Evolutionary conservation across 1,140 invertebrate genomes (phyloP), one percentile per base, ranked within the genome.

Genomic region (Homalodisca vitripennis): DNA sequence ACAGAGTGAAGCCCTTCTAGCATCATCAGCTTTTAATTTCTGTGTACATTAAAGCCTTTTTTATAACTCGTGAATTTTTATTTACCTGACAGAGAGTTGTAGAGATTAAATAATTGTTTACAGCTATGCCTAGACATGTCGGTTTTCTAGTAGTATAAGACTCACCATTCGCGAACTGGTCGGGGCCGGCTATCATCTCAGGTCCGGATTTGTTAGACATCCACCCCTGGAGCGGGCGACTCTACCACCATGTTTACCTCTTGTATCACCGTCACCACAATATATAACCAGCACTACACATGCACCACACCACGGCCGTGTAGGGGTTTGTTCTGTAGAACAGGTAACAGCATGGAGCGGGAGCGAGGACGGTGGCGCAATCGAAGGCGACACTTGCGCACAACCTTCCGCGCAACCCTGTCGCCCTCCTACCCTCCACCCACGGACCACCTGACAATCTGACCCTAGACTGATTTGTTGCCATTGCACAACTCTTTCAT

Each of bases 121-220:
- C n/a, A n/a, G n/a, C n/a, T n/a, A n/a, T n/a, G n/a, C n/a, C n/a
- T n/a, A n/a, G n/a, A n/a, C n/a, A n/a, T n/a, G n/a, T n/a, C n/a
- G n/a, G n/a, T n/a, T n/a, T n/a, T n/a, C n/a, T n/a, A n/a, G n/a
- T n/a, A n/a, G n/a, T n/a, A n/a, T n/a, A n/a, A n/a, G n/a, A n/a
- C 55, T 27, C n/a, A 60, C 55, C 55, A 60, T 60, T 60, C 55
- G 55, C 12, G 55, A 22, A 24, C n/a, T 60, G 55, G 55, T 60
- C 55, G 29, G 55, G 26, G 10, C 55, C 55, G 6, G 55, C 26
- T 60, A 60, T 60, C 55, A 60, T 60, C 27, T 60, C 55, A 60
- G 24, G 12, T 24, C 55, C 24, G 26, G 48, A 10, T 12, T 60
- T 60, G 55, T 60, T 30, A 60, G 27, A 27, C 55, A 60, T 60